phyloP scores from a whole-genome alignment of 2,113 vertebrate genomes.

The Aplodontia rufa region DNA sequence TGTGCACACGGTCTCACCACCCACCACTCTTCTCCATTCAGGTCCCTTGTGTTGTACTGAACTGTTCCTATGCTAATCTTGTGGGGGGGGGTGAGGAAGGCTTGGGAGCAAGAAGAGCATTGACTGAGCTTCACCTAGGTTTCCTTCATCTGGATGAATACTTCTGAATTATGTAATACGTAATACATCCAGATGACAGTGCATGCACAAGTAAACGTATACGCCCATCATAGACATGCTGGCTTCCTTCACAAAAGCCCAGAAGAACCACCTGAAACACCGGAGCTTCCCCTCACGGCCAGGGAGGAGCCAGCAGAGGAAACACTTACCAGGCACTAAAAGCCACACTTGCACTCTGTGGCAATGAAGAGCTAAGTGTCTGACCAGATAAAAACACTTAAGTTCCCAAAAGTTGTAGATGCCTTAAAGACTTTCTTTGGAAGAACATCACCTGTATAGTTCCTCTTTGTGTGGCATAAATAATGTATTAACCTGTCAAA shows the following conservation, averaged over 20 bases:
- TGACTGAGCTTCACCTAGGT: background rate
- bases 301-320: background rate
- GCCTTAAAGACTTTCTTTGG: conserved; percentile 79
- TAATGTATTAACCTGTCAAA: background rate
- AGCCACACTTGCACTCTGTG: background rate
- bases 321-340: background rate
- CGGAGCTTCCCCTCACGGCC: background rate
- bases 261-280: background rate
- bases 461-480: conserved; percentile 25
- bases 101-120: background rate
- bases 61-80: background rate
- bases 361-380: conserved; percentile 5
- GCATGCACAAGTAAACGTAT: background rate
- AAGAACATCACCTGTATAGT: conserved; percentile 33
- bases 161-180: background rate
- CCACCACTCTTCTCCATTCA: background rate
- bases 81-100: background rate
- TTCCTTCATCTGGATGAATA: background rate
- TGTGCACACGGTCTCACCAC: background rate
- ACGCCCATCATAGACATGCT: background rate
- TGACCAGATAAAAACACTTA: background rate
- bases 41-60: background rate
- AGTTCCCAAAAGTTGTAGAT: conserved; percentile 55
- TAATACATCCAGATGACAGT: background rate
- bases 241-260: background rate